Conservation (phyloP, 2,888 invertebrate species). For the Zhuqinia jingwanae region DNA sequence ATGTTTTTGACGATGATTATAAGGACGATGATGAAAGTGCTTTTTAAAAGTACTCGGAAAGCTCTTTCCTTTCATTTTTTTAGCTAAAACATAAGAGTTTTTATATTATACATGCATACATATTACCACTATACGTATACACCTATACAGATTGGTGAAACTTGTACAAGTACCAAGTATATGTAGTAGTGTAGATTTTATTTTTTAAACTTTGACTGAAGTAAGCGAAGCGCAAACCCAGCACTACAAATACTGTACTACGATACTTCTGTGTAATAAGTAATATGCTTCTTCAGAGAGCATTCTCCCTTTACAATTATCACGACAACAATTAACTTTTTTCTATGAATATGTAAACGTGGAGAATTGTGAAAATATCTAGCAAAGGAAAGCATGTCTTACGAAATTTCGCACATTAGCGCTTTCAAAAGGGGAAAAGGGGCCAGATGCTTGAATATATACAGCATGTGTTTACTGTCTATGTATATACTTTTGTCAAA, state of each 20-base stretch:
- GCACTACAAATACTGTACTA: too few relatives aligned
- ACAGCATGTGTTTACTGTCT: background rate
- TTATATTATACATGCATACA: too few relatives aligned
- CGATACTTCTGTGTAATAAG: background rate
- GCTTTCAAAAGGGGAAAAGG: background rate
- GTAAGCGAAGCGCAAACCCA: too few relatives aligned
- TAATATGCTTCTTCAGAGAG: background rate
- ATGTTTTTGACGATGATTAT: conserved; percentile 6
- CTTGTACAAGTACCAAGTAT: too few relatives aligned
- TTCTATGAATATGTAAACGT: background rate
- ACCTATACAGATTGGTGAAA: too few relatives aligned
- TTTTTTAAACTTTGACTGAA: too few relatives aligned
- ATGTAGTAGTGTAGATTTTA: too few relatives aligned
- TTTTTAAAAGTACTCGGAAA: conserved; percentile 15
- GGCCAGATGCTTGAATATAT: background rate
- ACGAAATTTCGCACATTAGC: background rate
- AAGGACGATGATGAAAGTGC: conserved; percentile 31
- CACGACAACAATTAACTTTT: background rate
- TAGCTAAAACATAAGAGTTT: background rate
- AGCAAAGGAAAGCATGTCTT: background rate
- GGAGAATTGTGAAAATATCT: background rate
- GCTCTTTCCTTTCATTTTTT: background rate
- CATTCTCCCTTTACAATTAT: background rate
- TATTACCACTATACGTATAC: too few relatives aligned
- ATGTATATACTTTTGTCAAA: background rate